phyloP scores from a whole-genome alignment of 2,888 invertebrate species.

The Saturnia japonica region DNA sequence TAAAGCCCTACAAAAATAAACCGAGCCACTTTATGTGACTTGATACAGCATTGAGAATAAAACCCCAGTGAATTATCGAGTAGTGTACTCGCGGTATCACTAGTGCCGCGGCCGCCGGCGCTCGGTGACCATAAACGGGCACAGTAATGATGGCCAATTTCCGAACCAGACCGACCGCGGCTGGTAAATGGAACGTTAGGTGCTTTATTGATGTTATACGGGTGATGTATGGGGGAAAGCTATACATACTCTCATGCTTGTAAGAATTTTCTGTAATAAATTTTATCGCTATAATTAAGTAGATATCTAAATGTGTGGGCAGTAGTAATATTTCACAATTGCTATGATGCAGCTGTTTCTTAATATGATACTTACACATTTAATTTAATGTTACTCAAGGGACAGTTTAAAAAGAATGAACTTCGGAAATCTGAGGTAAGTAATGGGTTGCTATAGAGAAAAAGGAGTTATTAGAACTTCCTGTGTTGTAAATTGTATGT shows the following conservation, averaged over 20 bases:
- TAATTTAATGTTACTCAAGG: not conserved
- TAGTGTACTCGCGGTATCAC: constrained; percentile 21
- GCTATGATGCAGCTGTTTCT: not conserved
- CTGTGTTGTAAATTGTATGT: not conserved
- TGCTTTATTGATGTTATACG: constrained; percentile 22
- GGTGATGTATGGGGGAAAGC: constrained; percentile 21
- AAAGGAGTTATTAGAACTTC: not conserved
- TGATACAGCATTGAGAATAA: constrained; percentile 4
- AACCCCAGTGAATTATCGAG: constrained; percentile 20
- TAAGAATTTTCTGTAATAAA: constrained; percentile 6
- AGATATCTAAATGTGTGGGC: not conserved
- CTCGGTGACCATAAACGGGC: constrained; percentile 50
- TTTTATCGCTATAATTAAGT: constrained; percentile 5
- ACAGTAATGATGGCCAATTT: constrained; percentile 64
- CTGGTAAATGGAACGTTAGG: constrained; percentile 37
- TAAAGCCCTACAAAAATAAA: not conserved
- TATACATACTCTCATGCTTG: constrained; percentile 9
- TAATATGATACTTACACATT: not conserved
- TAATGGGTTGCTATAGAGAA: not conserved
- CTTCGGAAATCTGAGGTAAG: not conserved
- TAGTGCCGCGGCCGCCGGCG: constrained; percentile 37
- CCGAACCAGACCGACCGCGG: constrained; percentile 41
- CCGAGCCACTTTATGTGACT: not conserved
- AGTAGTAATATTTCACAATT: not conserved
- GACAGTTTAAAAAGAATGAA: not conserved